phyloP scores from a whole-genome alignment of 2,888 invertebrate genomes.

The Ptychoptera albimana region DNA sequence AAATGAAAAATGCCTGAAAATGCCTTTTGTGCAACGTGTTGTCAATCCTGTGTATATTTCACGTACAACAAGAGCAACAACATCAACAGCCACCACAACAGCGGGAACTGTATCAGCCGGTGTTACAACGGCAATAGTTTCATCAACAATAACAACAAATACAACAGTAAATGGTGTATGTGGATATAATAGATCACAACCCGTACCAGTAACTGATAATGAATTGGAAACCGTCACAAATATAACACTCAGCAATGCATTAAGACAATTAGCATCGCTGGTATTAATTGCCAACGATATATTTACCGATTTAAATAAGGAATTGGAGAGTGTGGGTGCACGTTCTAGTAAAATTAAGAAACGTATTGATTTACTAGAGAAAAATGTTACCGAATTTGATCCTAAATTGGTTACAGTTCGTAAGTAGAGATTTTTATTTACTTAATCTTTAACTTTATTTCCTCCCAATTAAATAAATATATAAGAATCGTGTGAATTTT shows the following conservation, averaged over 20 bases:
- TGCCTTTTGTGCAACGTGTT: conserved; percentile 78
- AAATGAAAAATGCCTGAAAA: conserved; percentile 29
- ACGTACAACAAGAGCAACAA: conserved; percentile 32
- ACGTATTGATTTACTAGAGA: conserved; percentile 53
- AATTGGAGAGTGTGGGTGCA: conserved; percentile 56
- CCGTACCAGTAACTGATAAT: conserved; percentile 40
- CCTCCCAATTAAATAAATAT: not conserved
- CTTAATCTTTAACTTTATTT: not conserved
- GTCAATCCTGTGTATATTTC: conserved; percentile 70
- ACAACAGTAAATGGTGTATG: conserved; percentile 7
- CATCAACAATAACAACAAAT: conserved; percentile 22
- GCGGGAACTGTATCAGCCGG: conserved; percentile 11
- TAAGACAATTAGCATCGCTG: conserved; percentile 72
- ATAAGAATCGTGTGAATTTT: too few species aligned
- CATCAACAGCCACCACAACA: conserved; percentile 3
- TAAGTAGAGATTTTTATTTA: conserved; percentile 42
- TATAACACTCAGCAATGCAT: conserved; percentile 67
- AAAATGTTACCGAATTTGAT: conserved; percentile 56
- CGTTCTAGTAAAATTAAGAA: conserved; percentile 54
- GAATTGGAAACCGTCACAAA: conserved; percentile 79
- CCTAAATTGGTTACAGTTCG: conserved; percentile 87
- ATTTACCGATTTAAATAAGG: conserved; percentile 62
- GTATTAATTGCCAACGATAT: conserved; percentile 72
- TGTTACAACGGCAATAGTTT: conserved; percentile 10
- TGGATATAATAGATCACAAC: not conserved